Percentiles rank a stretch among this genome's conserved stretches.
Conservation (phyloP, 1,140 invertebrate species). For the Sweltsa coloradensis region DNA sequence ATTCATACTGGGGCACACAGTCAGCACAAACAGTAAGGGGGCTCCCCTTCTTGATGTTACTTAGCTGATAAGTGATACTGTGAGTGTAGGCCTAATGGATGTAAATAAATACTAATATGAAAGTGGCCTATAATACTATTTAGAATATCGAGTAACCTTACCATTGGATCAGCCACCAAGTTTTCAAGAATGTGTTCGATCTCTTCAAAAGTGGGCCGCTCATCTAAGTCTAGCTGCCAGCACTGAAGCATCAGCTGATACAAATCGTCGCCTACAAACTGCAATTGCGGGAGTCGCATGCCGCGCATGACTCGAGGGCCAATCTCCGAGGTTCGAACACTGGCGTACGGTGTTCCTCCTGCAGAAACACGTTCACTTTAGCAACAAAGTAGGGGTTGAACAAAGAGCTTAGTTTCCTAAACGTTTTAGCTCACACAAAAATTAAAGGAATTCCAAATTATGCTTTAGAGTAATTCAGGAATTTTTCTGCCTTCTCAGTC, state of each 20-base stretch:
- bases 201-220: conserved; percentile 55
- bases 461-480: neutral
- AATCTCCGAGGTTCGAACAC: conserved; percentile 50
- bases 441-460: no score
- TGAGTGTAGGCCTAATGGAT: neutral
- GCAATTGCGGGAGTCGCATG: conserved; percentile 53
- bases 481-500: no score
- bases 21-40: no score
- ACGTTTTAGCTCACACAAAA: no score
- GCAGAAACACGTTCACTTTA: no score
- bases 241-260: conserved; percentile 74
- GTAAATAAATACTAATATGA: neutral
- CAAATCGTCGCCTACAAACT: conserved; percentile 57
- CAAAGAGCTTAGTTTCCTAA: no score
- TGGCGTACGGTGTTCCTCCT: conserved; percentile 64
- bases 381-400: no score
- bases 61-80: neutral
- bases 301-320: conserved; percentile 51
- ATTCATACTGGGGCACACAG: no score
- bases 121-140: neutral
- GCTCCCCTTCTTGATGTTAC: neutral
- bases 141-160: neutral
- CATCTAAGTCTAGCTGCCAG: conserved; percentile 70
- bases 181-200: conserved; percentile 24
- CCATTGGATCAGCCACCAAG: conserved; percentile 3